Evolutionary conservation across 2,888 invertebrate species (phyloP).

Genomic region (Blera fallax): DNA sequence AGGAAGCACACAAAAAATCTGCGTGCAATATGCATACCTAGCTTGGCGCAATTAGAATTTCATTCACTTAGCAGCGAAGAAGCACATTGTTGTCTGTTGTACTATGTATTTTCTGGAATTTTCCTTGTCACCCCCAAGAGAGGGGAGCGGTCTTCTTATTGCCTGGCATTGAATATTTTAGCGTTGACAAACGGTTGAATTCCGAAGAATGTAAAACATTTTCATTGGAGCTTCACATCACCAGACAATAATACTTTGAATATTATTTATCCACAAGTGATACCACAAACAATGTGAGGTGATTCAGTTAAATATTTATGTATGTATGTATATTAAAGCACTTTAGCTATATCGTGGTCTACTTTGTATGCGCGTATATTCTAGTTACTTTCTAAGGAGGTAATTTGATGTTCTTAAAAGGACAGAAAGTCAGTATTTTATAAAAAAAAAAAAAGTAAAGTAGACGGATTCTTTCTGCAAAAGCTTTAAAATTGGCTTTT

Average conservation of each 20-base stretch:
- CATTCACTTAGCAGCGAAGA: constrained; percentile 14
- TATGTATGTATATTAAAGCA: too few species aligned
- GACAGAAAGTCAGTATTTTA: too few species aligned
- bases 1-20: constrained; percentile 1
- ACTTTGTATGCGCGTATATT: too few species aligned
- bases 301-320: not conserved
- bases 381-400: too few species aligned
- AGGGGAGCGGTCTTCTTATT: not conserved
- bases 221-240: not conserved
- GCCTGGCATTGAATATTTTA: not conserved
- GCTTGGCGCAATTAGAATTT: constrained; percentile 11
- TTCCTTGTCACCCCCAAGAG: not conserved
- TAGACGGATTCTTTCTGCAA: too few species aligned
- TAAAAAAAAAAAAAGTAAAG: too few species aligned
- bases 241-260: not conserved
- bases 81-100: not conserved
- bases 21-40: constrained; percentile 15
- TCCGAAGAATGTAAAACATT: not conserved
- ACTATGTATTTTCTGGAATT: constrained; percentile 13
- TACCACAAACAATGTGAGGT: not conserved
- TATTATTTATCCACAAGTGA: not conserved
- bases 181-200: not conserved
- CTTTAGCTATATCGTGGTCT: too few species aligned
- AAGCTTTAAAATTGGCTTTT: not conserved
- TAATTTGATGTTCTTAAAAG: too few species aligned